A percentile compares a stretch with the other conserved stretches of the same genome.
phyloP scores from a whole-genome alignment of 2,113 vertebrate genomes.

The Eira barbara region DNA sequence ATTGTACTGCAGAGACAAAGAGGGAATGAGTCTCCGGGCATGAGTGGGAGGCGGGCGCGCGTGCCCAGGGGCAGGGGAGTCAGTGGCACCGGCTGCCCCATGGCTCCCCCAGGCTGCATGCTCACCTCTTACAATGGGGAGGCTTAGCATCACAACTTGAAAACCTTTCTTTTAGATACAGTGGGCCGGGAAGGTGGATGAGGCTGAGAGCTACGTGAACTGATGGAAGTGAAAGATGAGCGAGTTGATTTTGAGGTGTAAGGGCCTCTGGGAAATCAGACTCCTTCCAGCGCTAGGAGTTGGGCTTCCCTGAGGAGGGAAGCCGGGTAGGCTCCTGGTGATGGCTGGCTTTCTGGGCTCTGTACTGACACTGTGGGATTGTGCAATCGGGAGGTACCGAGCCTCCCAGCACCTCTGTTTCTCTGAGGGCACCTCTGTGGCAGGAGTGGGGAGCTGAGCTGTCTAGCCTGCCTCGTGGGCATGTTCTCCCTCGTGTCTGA shows the following conservation, averaged over 20 bases:
- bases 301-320: neutral
- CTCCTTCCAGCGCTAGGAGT: neutral
- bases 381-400: neutral
- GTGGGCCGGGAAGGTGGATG: neutral
- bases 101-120: neutral
- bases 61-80: neutral
- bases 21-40: neutral
- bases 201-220: neutral
- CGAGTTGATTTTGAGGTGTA: neutral
- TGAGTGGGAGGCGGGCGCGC: neutral
- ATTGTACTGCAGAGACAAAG: slow-evolving; percentile 41
- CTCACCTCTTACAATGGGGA: neutral
- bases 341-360: neutral
- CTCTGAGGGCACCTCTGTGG: neutral
- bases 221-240: neutral
- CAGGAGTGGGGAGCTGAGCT: neutral
- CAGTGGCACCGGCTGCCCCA: neutral
- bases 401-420: neutral
- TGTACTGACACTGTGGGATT: neutral
- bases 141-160: neutral
- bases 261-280: neutral
- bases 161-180: neutral
- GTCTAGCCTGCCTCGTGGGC: neutral
- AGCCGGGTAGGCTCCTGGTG: neutral
- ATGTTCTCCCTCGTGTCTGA: neutral